Base-by-base conservation (phyloP, 2,797 vertebrate species). In the Pristis pectinata region DNA sequence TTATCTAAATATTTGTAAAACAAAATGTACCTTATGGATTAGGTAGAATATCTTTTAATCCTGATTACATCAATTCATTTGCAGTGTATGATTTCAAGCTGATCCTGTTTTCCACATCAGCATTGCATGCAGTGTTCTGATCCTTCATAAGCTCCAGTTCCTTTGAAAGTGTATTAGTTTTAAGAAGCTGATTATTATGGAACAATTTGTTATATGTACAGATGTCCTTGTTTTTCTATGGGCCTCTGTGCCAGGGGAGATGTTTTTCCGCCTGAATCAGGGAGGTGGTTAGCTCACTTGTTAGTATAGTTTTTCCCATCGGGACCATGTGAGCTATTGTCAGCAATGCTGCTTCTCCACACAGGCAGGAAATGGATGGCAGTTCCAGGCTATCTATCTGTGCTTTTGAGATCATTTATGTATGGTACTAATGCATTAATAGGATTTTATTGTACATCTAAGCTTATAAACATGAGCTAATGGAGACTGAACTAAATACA, bases 321-420 rank as follows among this genome's bases (percentile, higher is more conserved):
- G 92, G 92, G 70, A 94, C 70, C 70, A 94, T 13, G 49, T 30
- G 49, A 94, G 70, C 92, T 94, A 53, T 94, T 72, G 70, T 76
- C 92, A 74, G 92, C 61, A 41, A 7, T 44, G 30, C 41, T 44
- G 67, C 22, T 49, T 93, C 11, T 72, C 91, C 37, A 9, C 64
- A 44, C 91, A 72, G 91, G 91, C 70, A 76, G 92, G 92, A 94
- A 94, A 94, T 94, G 92, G 70, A 76, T 94, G 64, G 72, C 30
- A 17, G 30, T 72, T 94, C 44, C 44, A 76, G 44, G 37, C 67
- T 15, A 70, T 27, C 67, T 72, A 24, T 93, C 37, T 74, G 13
- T n/a, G 44, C 70, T 72, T 74, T 94, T 94, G 30, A 94, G 34
- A 6, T 70, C 44, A 94, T 76, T 76, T 94, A 53, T 93, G 87